Evolutionary conservation across 2,888 invertebrate species (phyloP).

Genomic region (Axea sp.): DNA sequence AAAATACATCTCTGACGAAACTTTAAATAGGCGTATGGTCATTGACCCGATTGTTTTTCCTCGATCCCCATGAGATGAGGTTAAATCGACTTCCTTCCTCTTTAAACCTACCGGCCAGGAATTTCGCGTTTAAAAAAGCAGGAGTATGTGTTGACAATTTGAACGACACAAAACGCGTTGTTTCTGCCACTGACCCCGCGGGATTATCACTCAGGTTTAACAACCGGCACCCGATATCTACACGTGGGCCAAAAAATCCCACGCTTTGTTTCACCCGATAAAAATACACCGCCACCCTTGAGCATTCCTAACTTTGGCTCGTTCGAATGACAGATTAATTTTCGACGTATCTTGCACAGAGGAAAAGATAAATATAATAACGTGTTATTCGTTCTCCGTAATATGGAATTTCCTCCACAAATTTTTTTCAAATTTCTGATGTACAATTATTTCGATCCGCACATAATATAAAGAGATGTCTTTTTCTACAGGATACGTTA

Average conservation of each 20-base stretch:
- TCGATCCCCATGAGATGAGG: not conserved
- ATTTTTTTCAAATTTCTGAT: slow-evolving; percentile 24
- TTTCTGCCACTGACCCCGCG: slow-evolving; percentile 64
- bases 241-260: slow-evolving; percentile 58
- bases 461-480: slow-evolving; percentile 4
- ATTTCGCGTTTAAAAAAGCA: slow-evolving; percentile 30
- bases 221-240: slow-evolving; percentile 38
- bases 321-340: slow-evolving; percentile 56
- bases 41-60: slow-evolving; percentile 37
- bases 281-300: slow-evolving; percentile 62
- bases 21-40: slow-evolving; percentile 46
- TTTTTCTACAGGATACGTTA: slow-evolving; percentile 21
- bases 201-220: slow-evolving; percentile 63
- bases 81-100: slow-evolving; percentile 37
- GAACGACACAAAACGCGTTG: slow-evolving; percentile 22
- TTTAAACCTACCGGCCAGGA: slow-evolving; percentile 29
- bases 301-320: slow-evolving; percentile 36
- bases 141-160: slow-evolving; percentile 13
- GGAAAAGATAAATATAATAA: slow-evolving; percentile 34
- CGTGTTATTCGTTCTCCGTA: slow-evolving; percentile 36
- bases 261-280: slow-evolving; percentile 58
- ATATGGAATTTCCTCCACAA: slow-evolving; percentile 39
- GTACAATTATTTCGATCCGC: slow-evolving; percentile 40
- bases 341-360: slow-evolving; percentile 36
- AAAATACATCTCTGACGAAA: not conserved